Evolutionary conservation across 2,888 invertebrate species (phyloP), one percentile per base, ranked within the genome.

Genomic region (Erebia ligea): DNA sequence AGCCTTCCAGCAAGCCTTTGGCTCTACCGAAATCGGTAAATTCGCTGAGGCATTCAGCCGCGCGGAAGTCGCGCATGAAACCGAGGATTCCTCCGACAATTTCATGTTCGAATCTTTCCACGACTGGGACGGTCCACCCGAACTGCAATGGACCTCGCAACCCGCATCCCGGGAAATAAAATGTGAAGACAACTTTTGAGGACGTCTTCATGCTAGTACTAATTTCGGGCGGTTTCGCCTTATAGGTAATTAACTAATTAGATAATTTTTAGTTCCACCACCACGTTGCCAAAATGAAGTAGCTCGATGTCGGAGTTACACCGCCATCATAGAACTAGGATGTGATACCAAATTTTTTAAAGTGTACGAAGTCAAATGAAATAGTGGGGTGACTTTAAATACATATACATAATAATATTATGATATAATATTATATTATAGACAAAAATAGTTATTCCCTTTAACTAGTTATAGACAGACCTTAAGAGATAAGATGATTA

Each of bases 1-100:
- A 8, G 97, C 97, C 61, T 97, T 97, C 83, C 97, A 97, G 84
- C 97, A 97, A 89, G 97, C 97, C 1, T 97, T 97, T 84, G 97
- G 97, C 40, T 96, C 97, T 42, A 97, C 97, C 34, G 97, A 97
- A 88, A 96, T 97, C 76, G 97, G 97, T n/a, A 95, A 96, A 76
- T 97, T 97, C 79, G 96, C 96, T 8, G 96, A 96, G 81, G 95
- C 95, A 67, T 96, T 96, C 84, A 95, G 94, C 73, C 94, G 94
- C 75, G 92, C 95, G 75, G 94, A 95, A 79, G 90, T 91, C 45
- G 93, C 92, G 21, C 86, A 88, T 54, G 92, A 91, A 21, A 86
- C 87, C 19, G 83, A 91, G 17, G 91, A 91, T 52, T 81, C 83
- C 64, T 80, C 86, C 57, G 94, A 93, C 72, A 89, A 83, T 73